Percentiles rank a stretch among this genome's conserved stretches.
Conservation (phyloP, 2,797 vertebrate genomes). For the Molossus molossus region DNA sequence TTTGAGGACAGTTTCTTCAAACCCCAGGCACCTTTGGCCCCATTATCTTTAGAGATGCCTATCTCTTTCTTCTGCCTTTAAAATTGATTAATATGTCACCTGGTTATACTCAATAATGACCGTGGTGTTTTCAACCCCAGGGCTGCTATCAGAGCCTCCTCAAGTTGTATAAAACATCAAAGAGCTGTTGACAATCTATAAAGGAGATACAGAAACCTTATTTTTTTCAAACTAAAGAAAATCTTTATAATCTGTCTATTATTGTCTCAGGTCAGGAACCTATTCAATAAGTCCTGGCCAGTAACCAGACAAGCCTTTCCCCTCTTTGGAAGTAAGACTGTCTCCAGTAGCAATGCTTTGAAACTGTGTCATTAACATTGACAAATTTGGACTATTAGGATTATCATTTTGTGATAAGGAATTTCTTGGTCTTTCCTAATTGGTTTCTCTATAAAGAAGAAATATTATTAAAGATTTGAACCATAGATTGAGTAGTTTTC, state of each 20-base stretch:
- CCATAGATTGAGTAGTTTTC: conserved; percentile 32
- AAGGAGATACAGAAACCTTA: conserved; percentile 77
- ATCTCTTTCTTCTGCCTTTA: conserved; percentile 79
- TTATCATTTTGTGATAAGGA: conserved; percentile 76
- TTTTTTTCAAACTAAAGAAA: conserved; percentile 76
- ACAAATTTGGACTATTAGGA: conserved; percentile 74
- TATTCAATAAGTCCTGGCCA: conserved; percentile 61
- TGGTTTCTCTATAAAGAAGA: conserved; percentile 62
- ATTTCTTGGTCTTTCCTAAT: conserved; percentile 64
- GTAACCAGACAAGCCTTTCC: conserved; percentile 68
- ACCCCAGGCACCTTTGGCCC: conserved; percentile 55
- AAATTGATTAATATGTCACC: conserved; percentile 82
- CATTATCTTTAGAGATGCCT: conserved; percentile 76
- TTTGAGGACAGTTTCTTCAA: conserved; percentile 57
- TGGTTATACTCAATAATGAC: conserved; percentile 79
- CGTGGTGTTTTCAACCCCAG: conserved; percentile 61
- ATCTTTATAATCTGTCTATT: conserved; percentile 74
- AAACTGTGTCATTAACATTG: conserved; percentile 67
- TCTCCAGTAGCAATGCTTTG: conserved; percentile 60
- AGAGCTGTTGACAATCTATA: conserved; percentile 79
- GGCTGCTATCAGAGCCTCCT: conserved; percentile 65
- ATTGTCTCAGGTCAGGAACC: conserved; percentile 62
- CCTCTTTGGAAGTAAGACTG: conserved; percentile 53
- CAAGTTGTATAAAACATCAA: conserved; percentile 80
- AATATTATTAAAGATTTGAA: conserved; percentile 62